These are phyloP conservation scores for Lanius ludovicianus DNA, from an alignment of 2,113 vertebrate genomes.

Conservation along the genomic window DNA sequence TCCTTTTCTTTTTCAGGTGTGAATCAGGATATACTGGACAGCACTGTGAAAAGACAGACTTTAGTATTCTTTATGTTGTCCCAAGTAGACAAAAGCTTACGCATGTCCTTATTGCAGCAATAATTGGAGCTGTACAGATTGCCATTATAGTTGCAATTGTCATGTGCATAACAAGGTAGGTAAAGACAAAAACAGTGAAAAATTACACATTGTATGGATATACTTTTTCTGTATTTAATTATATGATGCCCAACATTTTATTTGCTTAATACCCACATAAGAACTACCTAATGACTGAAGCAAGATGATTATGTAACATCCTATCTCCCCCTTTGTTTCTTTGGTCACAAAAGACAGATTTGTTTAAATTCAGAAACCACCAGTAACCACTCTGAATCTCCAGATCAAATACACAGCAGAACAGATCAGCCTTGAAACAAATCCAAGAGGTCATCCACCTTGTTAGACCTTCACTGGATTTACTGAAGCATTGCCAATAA, in stretches of 20 bases:
- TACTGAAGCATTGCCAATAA: not conserved
- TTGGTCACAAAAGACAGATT: not conserved
- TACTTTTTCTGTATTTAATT: not conserved
- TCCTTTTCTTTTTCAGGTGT: conserved; percentile 80
- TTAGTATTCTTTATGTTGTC: conserved; percentile 96
- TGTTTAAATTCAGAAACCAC: not conserved
- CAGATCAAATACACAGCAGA: not conserved
- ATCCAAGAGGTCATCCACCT: not conserved
- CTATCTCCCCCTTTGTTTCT: not conserved
- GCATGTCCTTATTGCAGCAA: conserved; percentile 94
- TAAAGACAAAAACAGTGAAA: not conserved
- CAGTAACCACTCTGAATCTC: not conserved
- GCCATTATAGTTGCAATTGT: conserved; percentile 95
- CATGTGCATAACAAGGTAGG: conserved; percentile 96
- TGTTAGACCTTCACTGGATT: not conserved
- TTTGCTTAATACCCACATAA: not conserved
- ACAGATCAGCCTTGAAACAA: not conserved
- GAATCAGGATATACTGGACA: conserved; percentile 91
- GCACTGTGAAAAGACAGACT: conserved; percentile 94
- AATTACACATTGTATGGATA: not conserved
- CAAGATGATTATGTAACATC: not conserved
- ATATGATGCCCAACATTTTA: not conserved
- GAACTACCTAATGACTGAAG: not conserved
- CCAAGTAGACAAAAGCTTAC: conserved; percentile 96
- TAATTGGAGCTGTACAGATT: conserved; percentile 95